phyloP scores from a whole-genome alignment of 2,797 vertebrate species.

The Nannoperca obscura region DNA sequence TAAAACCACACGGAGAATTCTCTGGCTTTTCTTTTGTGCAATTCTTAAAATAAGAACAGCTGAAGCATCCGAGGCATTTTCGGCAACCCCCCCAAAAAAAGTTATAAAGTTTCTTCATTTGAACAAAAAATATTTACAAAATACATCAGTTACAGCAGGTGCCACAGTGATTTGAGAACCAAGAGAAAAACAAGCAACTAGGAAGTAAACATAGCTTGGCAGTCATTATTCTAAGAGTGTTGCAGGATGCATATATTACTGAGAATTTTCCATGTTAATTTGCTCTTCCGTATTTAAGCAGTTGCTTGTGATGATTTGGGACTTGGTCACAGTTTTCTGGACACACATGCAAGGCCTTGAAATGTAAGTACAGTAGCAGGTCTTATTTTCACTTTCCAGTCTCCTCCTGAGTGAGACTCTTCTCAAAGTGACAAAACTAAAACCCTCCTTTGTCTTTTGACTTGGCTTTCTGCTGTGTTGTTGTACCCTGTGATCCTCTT shows the following conservation, averaged over 20 bases:
- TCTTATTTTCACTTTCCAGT: conserved; percentile 32
- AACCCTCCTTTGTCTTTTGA: conserved; percentile 81
- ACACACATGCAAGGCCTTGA: conserved; percentile 68
- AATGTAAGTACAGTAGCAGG: conserved; percentile 56
- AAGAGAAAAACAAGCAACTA: conserved; percentile 57
- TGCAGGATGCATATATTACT: conserved; percentile 62
- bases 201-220: conserved; percentile 63
- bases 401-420: conserved; percentile 20
- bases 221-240: conserved; percentile 69
- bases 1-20: conserved; percentile 37
- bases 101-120: conserved; percentile 77
- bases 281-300: conserved; percentile 41
- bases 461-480: conserved; percentile 68
- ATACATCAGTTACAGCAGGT: conserved; percentile 66
- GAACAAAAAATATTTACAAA: conserved; percentile 76
- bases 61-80: conserved; percentile 61
- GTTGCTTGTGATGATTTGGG: conserved; percentile 52
- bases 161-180: conserved; percentile 79
- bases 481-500: conserved; percentile 53
- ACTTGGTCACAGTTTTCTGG: conserved; percentile 67
- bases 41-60: conserved; percentile 55
- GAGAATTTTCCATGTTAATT: conserved; percentile 30
- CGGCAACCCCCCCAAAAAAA: conserved; percentile 56
- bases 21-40: conserved; percentile 55
- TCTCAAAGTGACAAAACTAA: conserved; percentile 28